Conservation (phyloP, 2,113 vertebrate genomes). For the Otus sunia region DNA sequence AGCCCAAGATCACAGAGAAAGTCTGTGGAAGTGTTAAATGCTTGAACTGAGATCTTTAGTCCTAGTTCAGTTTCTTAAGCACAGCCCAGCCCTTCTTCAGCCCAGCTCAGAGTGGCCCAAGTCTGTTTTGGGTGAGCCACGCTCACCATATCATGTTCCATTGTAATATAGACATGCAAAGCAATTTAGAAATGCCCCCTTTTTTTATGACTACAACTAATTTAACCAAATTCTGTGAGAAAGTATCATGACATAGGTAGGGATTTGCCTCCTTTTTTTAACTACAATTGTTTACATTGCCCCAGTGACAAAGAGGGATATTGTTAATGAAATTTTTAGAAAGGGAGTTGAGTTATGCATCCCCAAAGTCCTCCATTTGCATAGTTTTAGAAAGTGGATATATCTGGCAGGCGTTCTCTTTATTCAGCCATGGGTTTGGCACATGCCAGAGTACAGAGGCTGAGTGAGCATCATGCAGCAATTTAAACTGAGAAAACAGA, state of each 20-base stretch:
- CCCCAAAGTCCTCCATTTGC: conserved; percentile 53
- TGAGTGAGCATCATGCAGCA: conserved; percentile 37
- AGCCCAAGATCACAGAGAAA: neutral
- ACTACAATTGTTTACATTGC: conserved; percentile 3
- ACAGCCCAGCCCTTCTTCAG: neutral
- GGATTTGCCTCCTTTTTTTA: conserved; percentile 9
- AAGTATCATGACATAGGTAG: neutral
- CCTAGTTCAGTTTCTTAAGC: neutral
- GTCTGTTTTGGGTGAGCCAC: neutral
- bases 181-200: neutral
- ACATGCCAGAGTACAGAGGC: conserved; percentile 46
- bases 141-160: neutral
- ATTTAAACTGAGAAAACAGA: conserved; percentile 66
- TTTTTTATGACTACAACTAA: conserved; percentile 33
- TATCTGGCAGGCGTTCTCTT: conserved; percentile 52
- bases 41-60: neutral
- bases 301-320: conserved; percentile 39
- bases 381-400: conserved; percentile 63
- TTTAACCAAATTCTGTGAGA: neutral
- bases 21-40: neutral
- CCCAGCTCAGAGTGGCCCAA: neutral
- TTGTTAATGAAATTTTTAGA: conserved; percentile 51
- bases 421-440: conserved; percentile 59
- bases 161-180: neutral
- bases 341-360: conserved; percentile 48